phyloP scores from a whole-genome alignment of 1,140 invertebrate genomes.

The Agrypnia vestita region DNA sequence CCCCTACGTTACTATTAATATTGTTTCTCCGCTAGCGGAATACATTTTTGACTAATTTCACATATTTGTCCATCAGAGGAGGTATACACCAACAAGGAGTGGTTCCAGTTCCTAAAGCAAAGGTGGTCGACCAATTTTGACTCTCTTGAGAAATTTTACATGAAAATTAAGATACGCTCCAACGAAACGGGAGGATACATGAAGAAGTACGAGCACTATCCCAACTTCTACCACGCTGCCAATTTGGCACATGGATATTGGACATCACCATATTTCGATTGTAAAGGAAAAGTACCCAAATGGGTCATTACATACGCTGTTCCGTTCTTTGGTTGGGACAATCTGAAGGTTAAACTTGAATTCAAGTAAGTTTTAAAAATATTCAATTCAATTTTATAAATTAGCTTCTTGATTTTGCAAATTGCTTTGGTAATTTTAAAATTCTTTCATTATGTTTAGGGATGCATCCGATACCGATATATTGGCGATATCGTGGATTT shows the following conservation, averaged over 20 bases:
- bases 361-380: slow-evolving; percentile 86
- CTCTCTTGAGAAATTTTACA: slow-evolving; percentile 90
- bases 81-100: slow-evolving; percentile 87
- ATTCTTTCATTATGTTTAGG: too few species aligned
- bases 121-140: slow-evolving; percentile 96
- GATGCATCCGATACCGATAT: too few species aligned
- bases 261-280: slow-evolving; percentile 95
- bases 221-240: slow-evolving; percentile 90
- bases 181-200: slow-evolving; percentile 88
- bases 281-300: slow-evolving; percentile 91
- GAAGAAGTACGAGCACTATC: slow-evolving; percentile 92
- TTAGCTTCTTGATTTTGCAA: too few species aligned
- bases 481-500: too few species aligned
- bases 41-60: too few species aligned
- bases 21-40: too few species aligned
- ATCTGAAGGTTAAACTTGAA: slow-evolving; percentile 90
- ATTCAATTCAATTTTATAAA: too few species aligned
- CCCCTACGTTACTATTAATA: too few species aligned
- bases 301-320: slow-evolving; percentile 96
- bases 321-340: slow-evolving; percentile 98
- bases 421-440: too few species aligned
- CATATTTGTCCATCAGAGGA: slow-evolving; percentile 72
- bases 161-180: slow-evolving; percentile 93
- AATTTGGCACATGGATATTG: slow-evolving; percentile 92
- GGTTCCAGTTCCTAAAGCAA: slow-evolving; percentile 91